Evolutionary conservation across 2,113 vertebrate species (phyloP).

Genomic region (Gallinago jamesoni): DNA sequence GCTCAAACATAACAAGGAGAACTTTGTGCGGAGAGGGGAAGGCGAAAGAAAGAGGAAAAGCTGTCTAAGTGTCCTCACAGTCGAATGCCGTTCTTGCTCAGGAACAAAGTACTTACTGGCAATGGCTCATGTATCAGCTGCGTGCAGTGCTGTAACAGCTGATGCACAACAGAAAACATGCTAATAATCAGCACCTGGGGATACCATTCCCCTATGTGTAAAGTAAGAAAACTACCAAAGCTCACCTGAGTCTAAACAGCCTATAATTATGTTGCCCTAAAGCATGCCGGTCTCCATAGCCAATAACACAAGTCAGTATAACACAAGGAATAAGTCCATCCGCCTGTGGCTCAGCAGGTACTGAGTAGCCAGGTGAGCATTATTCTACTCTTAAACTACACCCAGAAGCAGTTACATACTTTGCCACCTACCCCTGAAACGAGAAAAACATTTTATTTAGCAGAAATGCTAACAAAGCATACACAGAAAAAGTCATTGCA

Average conservation of each 20-base stretch:
- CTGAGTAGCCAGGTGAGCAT: not conserved
- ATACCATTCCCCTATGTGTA: not conserved
- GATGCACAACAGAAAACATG: not conserved
- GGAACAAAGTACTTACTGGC: not conserved
- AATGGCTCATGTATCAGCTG: not conserved
- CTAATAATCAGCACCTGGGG: not conserved
- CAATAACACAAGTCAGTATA: not conserved
- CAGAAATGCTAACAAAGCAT: not conserved
- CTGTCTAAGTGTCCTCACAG: not conserved
- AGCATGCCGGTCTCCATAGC: not conserved
- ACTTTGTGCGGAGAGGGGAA: not conserved
- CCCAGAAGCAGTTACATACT: not conserved
- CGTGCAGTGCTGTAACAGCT: not conserved
- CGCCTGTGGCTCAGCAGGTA: not conserved
- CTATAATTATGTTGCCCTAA: not conserved
- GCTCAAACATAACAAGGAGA: accelerated
- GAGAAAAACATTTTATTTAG: not conserved
- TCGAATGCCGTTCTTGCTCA: not conserved
- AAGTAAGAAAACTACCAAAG: not conserved
- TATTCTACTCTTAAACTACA: not conserved
- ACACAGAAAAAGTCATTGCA: not conserved
- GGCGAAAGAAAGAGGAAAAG: not conserved
- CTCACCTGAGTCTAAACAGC: not conserved
- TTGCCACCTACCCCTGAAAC: not conserved
- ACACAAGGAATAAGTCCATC: not conserved